phyloP scores from a whole-genome alignment of 2,113 vertebrate genomes.

The Meriones unguiculatus region DNA sequence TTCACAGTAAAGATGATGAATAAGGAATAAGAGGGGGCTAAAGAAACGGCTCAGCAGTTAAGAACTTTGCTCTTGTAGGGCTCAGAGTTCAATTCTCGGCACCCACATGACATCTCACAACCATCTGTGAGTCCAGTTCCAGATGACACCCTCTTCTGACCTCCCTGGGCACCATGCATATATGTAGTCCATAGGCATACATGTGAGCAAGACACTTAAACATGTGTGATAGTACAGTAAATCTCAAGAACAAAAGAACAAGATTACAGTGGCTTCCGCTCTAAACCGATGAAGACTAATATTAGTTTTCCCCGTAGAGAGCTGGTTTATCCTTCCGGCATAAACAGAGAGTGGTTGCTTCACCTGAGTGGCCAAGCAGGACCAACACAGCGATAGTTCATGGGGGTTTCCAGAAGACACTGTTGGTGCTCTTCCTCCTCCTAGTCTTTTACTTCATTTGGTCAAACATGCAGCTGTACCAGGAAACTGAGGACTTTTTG shows the following conservation, averaged over 20 bases:
- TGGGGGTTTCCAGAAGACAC: conserved; percentile 74
- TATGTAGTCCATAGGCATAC: too few species aligned
- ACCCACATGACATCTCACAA: not conserved
- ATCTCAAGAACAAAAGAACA: not conserved
- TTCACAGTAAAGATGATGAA: conserved; percentile 1
- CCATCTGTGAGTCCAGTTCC: not conserved
- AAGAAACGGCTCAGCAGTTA: not conserved
- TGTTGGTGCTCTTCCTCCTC: not conserved
- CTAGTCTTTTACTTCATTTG: conserved; percentile 49
- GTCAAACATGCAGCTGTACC: conserved; percentile 18
- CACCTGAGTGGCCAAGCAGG: conserved; percentile 73
- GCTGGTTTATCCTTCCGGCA: conserved; percentile 27
- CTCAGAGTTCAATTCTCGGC: not conserved
- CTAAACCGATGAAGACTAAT: conserved; percentile 63
- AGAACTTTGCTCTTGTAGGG: not conserved
- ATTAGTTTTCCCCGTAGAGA: conserved; percentile 52
- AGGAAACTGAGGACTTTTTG: conserved; percentile 42
- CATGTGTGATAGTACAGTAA: not conserved
- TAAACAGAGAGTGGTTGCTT: conserved; percentile 68
- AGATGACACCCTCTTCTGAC: not conserved
- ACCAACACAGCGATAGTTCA: conserved; percentile 45
- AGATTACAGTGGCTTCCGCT: conserved; percentile 49
- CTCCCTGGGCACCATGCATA: not conserved
- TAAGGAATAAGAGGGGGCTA: not conserved
- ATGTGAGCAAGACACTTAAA: not conserved